Percentiles rank a stretch among this genome's conserved stretches.
These are phyloP conservation scores for Cerceris rybyensis DNA, from an alignment of 2,888 invertebrate genomes.

Conservation along the genomic window DNA sequence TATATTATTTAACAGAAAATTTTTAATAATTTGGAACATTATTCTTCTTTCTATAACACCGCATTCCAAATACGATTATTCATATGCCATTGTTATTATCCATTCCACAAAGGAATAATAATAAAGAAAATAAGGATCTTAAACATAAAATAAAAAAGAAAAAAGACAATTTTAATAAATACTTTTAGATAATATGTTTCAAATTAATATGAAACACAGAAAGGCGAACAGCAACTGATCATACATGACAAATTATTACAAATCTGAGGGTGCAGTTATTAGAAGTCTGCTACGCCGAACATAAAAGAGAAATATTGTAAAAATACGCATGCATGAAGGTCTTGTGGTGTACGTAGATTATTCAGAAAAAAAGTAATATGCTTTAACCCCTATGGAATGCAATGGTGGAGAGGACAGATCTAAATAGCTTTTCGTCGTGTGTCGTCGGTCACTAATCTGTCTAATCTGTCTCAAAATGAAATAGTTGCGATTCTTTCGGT, in stretches of 20 bases:
- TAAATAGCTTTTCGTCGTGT: slow-evolving; percentile 52
- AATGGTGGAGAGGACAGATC: slow-evolving; percentile 36
- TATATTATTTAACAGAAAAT: too few species aligned
- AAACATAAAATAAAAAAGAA: neutral
- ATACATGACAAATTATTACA: slow-evolving; percentile 3
- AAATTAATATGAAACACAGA: too few species aligned
- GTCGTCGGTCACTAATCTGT: slow-evolving; percentile 78
- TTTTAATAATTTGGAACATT: too few species aligned
- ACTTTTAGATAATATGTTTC: too few species aligned
- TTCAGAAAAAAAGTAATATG: slow-evolving; percentile 58
- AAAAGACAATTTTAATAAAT: neutral
- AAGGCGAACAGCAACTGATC: neutral
- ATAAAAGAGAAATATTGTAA: slow-evolving; percentile 13
- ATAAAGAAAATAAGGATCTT: neutral
- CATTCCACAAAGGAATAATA: too few species aligned
- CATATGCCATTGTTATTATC: too few species aligned
- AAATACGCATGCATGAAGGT: neutral
- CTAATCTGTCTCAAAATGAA: slow-evolving; percentile 81
- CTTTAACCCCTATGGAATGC: slow-evolving; percentile 34
- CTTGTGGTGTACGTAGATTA: slow-evolving; percentile 15
- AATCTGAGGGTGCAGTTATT: neutral
- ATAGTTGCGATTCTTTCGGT: slow-evolving; percentile 80
- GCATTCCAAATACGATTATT: too few species aligned
- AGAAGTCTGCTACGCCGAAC: slow-evolving; percentile 18
- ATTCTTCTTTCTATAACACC: too few species aligned